Base-by-base conservation (phyloP, 2,113 vertebrate species). In the Camelus dromedarius region DNA sequence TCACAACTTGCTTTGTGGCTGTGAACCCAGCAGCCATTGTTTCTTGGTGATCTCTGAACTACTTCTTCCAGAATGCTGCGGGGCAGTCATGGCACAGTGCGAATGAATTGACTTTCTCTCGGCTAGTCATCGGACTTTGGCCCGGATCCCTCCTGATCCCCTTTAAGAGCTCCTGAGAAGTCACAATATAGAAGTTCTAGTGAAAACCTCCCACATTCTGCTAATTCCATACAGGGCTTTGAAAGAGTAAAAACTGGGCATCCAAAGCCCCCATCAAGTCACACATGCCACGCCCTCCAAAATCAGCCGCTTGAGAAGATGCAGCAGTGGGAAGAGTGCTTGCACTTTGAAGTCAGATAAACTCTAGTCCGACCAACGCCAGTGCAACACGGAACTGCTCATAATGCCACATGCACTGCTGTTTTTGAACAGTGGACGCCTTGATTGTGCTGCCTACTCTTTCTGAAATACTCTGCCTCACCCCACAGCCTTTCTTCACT, bases 41-140 rank as follows among this genome's bases (percentile, higher is more conserved):
- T 96, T 86, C 82, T 88, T 62, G 62, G 54, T 32, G 93, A 85
- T 88, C 85, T 89, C 92, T 96, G 89, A 50, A 81, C 92, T 56
- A 52, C 42, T 94, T 85, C 54, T 79, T 70, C 67, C 35, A 38
- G 42, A 69, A 54, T 4, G 50, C 67, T 35, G 5, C 0, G 8
- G 30, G 90, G 46, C 52, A 46, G 85, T 46, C 60, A 3, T 0
- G 8, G 58, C 81, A 30, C 11, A 16, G 3, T 6, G 22, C 54
- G 24, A 32, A 18, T 20, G 32, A 26, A 5, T 2, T 56, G 67
- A 38, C 84, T 50, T 72, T 79, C n/a, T 69, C 56, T 79, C 12
- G 0, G 15, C 56, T 46, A 79, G 46, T 67, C 82, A 79, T 1
- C 19, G 5, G 60, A 75, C 75, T 52, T 56, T 79, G 66, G 62